These are phyloP conservation scores for Globia sparganii DNA, from an alignment of 2,888 invertebrate species.

Conservation along the genomic window DNA sequence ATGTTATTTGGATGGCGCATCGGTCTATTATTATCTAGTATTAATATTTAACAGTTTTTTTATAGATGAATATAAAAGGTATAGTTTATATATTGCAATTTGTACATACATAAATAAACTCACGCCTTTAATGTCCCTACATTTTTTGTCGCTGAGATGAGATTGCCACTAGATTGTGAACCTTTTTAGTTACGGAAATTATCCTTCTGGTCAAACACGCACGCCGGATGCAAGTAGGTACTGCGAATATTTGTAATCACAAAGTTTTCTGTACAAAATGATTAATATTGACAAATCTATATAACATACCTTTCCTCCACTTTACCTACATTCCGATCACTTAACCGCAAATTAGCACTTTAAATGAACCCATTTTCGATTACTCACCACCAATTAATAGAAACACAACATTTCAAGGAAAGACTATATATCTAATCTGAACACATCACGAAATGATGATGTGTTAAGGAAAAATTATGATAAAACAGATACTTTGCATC, in stretches of 20 bases:
- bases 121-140: too few relatives aligned
- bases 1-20: constrained; percentile 33
- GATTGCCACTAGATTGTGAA: background rate
- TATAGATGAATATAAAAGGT: background rate
- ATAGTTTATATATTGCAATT: background rate
- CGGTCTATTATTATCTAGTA: background rate
- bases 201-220: too few relatives aligned
- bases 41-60: constrained; percentile 5
- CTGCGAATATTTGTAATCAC: background rate
- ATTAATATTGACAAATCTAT: background rate
- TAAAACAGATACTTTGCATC: constrained; percentile 7
- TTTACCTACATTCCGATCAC: constrained; percentile 16
- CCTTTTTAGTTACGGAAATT: background rate
- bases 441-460: constrained; percentile 29
- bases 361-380: constrained; percentile 22
- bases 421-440: constrained; percentile 29
- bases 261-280: background rate
- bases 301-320: background rate
- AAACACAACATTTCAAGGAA: constrained; percentile 49
- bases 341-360: constrained; percentile 33
- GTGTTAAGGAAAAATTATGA: constrained; percentile 36
- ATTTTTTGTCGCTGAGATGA: background rate
- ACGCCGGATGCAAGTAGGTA: background rate
- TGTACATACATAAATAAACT: too few relatives aligned
- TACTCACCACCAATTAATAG: constrained; percentile 42